A percentile compares a stretch with the other conserved stretches of the same genome.
These are phyloP conservation scores for Drosophila gaucha DNA, from an alignment of 2,888 invertebrate species.

Conservation along the genomic window DNA sequence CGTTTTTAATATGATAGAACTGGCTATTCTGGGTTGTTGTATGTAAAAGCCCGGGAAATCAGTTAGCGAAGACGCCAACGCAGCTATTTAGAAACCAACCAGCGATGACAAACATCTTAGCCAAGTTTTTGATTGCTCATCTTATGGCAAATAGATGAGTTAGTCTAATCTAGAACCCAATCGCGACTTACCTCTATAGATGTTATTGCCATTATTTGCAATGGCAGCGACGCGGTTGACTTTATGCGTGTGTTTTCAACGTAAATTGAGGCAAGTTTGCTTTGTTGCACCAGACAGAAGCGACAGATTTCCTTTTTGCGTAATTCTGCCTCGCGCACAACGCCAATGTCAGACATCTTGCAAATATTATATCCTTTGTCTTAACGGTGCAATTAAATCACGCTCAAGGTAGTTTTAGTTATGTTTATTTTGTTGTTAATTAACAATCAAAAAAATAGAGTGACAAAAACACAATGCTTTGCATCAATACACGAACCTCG, in stretches of 20 bases:
- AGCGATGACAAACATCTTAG: conserved; percentile 53
- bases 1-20: not conserved
- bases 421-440: conserved; percentile 22
- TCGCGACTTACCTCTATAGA: conserved; percentile 89
- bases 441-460: conserved; percentile 9
- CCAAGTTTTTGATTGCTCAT: conserved; percentile 46
- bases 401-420: conserved; percentile 4
- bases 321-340: conserved; percentile 83
- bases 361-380: conserved; percentile 1
- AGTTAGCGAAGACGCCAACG: conserved; percentile 72
- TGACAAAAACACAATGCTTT: conserved; percentile 41
- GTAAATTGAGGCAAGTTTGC: conserved; percentile 88
- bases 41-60: conserved; percentile 21
- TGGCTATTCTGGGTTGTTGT: too few relatives aligned
- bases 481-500: conserved; percentile 60
- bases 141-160: conserved; percentile 13
- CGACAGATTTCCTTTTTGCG: conserved; percentile 89
- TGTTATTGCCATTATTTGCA: conserved; percentile 92
- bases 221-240: conserved; percentile 88
- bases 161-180: conserved; percentile 59
- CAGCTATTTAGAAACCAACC: conserved; percentile 78
- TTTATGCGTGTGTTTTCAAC: conserved; percentile 86
- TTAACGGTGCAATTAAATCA: not conserved
- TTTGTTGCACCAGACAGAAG: conserved; percentile 89
- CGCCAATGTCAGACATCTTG: conserved; percentile 42